A percentile compares a stretch with the other conserved stretches of the same genome.
Conservation (phyloP, 1,140 invertebrate species). For the Lepidurus couesii region DNA sequence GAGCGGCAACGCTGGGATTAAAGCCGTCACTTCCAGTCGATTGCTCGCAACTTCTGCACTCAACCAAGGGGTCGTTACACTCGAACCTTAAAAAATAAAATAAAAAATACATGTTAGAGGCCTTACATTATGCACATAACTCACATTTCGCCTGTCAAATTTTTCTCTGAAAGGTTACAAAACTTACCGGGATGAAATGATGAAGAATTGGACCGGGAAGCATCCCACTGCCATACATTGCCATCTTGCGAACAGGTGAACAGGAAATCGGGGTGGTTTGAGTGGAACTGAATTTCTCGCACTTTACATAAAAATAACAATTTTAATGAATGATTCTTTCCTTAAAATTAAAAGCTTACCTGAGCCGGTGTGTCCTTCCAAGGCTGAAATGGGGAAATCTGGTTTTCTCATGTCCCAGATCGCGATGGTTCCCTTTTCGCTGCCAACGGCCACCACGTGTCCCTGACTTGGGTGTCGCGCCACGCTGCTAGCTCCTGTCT, state of each 20-base stretch:
- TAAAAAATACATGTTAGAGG: background rate
- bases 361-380: constrained; percentile 61
- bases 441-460: constrained; percentile 73
- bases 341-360: constrained; percentile 16
- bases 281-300: constrained; percentile 76
- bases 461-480: constrained; percentile 76
- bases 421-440: constrained; percentile 72
- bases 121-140: background rate
- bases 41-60: constrained; percentile 59
- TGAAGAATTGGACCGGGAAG: background rate
- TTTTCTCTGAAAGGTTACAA: background rate
- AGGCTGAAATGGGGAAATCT: constrained; percentile 67
- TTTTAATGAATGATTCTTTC: background rate
- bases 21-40: constrained; percentile 62
- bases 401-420: constrained; percentile 82
- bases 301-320: constrained; percentile 46
- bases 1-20: constrained; percentile 63
- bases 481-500: constrained; percentile 61
- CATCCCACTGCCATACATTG: constrained; percentile 80
- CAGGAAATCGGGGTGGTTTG: constrained; percentile 69
- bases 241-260: constrained; percentile 72
- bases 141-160: background rate
- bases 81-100: background rate
- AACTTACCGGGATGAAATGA: background rate
- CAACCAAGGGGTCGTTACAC: constrained; percentile 50